Evolutionary conservation across 2,888 invertebrate species (phyloP), one percentile per base, ranked within the genome.

Genomic region (Harpagoxenus sublaevis): DNA sequence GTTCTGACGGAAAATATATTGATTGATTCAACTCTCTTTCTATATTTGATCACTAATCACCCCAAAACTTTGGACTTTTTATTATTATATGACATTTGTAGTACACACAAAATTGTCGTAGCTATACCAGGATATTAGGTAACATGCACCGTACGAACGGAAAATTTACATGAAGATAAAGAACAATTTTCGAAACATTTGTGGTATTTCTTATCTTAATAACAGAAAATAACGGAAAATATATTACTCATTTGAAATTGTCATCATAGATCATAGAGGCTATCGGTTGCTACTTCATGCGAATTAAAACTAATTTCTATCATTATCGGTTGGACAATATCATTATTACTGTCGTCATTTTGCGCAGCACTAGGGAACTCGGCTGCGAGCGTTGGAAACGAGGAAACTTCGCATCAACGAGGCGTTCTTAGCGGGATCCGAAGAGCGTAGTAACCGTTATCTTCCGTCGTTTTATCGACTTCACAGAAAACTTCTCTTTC

Each of bases 391-490:
- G 42, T 42, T 66, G 77, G 28, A 28, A 65, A 53, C 39, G 57
- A 78, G 70, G 71, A 48, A 71, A 71, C 48, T 48, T 48, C 1
- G 48, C 35, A 70, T 79, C 57, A 48, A 35, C 71, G 18, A 70
- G 48, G 57, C 48, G 31, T 60, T 60, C 57, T 71, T 79, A 79
- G 70, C 79, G 78, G 70, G 70, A 79, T 15, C 60, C 28, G 62
- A 81, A 51, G 57, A 79, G 23, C 71, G 51, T 39, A 39, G 39
- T 81, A 60, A 81, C 79, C 71, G 79, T 71, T 71, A 81, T 81
- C 79, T 81, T 81, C 60, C 79, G 71, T 62, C 48, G 48, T 81
- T 81, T 81, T 66, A 77, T 78, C 83, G 77, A 23, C 65, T 57
- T 77, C 63, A 18, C 35, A 28, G 78, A 78, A 77, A 78, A 83